Percentiles rank a stretch among this genome's conserved stretches.
Conservation (phyloP, 2,888 invertebrate species). For the Caenorhabditis imperialis region DNA sequence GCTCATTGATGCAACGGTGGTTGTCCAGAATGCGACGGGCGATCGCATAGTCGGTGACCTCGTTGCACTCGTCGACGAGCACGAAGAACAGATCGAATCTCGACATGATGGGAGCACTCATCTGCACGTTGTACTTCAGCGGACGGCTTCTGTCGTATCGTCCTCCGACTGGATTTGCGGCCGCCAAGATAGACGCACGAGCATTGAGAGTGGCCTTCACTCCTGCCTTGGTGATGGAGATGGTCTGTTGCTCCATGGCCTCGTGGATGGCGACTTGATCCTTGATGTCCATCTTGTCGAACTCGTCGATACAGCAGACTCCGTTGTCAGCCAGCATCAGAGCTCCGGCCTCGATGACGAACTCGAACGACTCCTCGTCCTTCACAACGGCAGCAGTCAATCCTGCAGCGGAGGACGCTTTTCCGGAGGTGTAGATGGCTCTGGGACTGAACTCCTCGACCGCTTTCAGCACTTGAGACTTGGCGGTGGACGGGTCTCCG, state of each 20-base stretch:
- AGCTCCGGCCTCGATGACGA: constrained; percentile 99
- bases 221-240: constrained; percentile 90
- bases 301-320: constrained; percentile 88
- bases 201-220: constrained; percentile 93
- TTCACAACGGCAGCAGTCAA: constrained; percentile 97
- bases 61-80: constrained; percentile 95
- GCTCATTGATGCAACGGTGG: constrained; percentile 85
- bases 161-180: constrained; percentile 97
- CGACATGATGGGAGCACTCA: constrained; percentile 98
- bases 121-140: constrained; percentile 91
- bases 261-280: constrained; percentile 98
- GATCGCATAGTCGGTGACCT: constrained; percentile 95
- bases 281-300: constrained; percentile 97
- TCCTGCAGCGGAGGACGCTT: constrained; percentile 97
- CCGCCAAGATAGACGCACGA: constrained; percentile 95
- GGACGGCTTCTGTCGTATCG: constrained; percentile 92
- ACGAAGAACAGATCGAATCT: constrained; percentile 98
- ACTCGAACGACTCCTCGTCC: constrained; percentile 97
- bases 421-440: constrained; percentile 98
- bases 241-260: constrained; percentile 99
- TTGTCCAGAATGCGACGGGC: constrained; percentile 95
- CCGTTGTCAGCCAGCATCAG: constrained; percentile 96
- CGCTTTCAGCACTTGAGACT: constrained; percentile 92
- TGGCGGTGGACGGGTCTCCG: constrained; percentile 98
- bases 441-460: constrained; percentile 93